These are phyloP conservation scores for Capreolus pygargus DNA, from an alignment of 2,113 vertebrate species.

Conservation along the genomic window DNA sequence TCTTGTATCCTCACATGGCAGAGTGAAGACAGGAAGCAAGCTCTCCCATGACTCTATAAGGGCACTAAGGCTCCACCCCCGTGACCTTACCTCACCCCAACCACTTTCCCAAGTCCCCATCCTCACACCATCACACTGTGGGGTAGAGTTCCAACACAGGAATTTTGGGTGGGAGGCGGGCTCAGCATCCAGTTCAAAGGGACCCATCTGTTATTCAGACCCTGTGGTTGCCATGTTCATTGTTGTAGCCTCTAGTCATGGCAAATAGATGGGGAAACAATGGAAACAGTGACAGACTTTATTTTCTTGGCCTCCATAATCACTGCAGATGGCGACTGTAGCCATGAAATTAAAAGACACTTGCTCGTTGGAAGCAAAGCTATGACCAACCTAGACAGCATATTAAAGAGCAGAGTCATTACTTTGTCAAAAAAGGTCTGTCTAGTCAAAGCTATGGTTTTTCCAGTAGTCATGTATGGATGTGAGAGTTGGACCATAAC, in stretches of 20 bases:
- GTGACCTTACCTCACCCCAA: not conserved
- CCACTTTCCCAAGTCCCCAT: not conserved
- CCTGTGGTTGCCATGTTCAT: rapidly evolving
- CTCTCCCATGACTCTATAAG: not conserved
- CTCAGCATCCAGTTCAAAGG: not conserved
- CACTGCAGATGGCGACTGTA: not conserved
- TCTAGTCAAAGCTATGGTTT: not conserved
- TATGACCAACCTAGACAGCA: not conserved
- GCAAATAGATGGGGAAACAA: not conserved
- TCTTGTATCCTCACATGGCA: not conserved
- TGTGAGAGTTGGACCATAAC: not conserved
- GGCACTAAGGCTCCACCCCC: not conserved
- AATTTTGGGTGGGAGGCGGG: not conserved
- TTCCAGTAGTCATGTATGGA: not conserved
- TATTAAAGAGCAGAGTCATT: not conserved
- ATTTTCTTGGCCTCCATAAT: not conserved
- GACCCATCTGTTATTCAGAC: not conserved
- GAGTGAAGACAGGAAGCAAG: not conserved
- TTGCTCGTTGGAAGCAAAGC: not conserved
- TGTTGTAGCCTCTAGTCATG: not conserved
- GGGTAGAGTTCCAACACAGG: not conserved
- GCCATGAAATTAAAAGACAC: not conserved
- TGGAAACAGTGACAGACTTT: not conserved
- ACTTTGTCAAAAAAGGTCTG: not conserved
- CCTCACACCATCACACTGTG: not conserved